Conservation (phyloP, 2,888 invertebrate genomes). For the Drosophila atroscutellata region DNA sequence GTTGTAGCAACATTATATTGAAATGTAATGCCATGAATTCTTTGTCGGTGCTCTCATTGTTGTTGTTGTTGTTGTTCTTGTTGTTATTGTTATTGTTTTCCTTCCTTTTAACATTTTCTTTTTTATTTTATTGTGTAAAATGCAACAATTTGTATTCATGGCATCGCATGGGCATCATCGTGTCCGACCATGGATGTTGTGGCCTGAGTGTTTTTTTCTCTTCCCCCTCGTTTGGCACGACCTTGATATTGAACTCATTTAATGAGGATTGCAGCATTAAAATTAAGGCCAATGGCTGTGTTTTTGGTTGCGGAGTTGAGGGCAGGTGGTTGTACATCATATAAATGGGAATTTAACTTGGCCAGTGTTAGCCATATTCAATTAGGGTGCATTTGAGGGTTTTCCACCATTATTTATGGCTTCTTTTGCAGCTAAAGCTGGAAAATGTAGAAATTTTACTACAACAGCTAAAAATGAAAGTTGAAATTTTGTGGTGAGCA, state of each 20-base stretch:
- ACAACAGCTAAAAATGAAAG: not conserved
- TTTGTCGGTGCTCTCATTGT: not conserved
- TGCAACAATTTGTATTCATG: conserved; percentile 78
- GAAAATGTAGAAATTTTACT: not conserved
- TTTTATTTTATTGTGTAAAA: conserved; percentile 52
- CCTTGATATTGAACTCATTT: conserved; percentile 78
- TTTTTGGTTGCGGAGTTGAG: conserved; percentile 15
- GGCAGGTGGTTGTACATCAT: conserved; percentile 35
- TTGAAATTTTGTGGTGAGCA: not conserved
- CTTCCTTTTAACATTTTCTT: not conserved
- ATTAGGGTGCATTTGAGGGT: conserved; percentile 9
- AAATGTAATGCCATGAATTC: conserved; percentile 68
- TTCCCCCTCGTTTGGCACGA: conserved; percentile 24
- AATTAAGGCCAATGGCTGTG: conserved; percentile 61
- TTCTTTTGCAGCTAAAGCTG: not conserved
- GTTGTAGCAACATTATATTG: conserved; percentile 55
- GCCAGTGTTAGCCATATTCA: conserved; percentile 10
- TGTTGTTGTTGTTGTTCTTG: not conserved
- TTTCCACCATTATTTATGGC: conserved; percentile 8
- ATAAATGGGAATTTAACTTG: conserved; percentile 25
- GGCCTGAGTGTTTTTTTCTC: conserved; percentile 42
- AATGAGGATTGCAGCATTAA: conserved; percentile 55
- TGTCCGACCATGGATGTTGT: conserved; percentile 53
- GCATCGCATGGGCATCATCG: conserved; percentile 48
- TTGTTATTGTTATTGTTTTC: conserved; percentile 11